These are phyloP conservation scores for Petromus typicus DNA, from an alignment of 2,113 vertebrate genomes.

Conservation along the genomic window DNA sequence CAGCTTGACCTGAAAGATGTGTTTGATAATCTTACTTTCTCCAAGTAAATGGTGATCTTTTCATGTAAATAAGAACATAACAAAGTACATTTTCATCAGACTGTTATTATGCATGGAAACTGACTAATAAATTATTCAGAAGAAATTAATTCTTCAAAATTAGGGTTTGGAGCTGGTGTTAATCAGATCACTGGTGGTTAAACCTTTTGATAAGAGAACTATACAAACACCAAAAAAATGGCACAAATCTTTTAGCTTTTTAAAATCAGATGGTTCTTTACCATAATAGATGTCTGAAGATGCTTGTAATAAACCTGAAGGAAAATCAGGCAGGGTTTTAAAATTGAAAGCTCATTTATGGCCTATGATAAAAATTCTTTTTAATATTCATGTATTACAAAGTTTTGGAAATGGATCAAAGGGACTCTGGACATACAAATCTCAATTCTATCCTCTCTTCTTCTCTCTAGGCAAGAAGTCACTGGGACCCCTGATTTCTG, in stretches of 20 bases:
- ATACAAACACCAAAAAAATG: slow-evolving; percentile 31
- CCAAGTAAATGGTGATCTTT: slow-evolving; percentile 49
- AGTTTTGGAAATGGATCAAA: neutral
- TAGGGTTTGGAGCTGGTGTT: neutral
- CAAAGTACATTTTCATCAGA: slow-evolving; percentile 35
- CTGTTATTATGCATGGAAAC: slow-evolving; percentile 50
- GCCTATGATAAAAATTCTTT: neutral
- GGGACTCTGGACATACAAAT: neutral
- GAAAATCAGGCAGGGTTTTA: slow-evolving; percentile 34
- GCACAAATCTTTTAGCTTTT: slow-evolving; percentile 24
- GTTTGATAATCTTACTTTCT: slow-evolving; percentile 31
- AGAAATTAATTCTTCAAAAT: slow-evolving; percentile 52
- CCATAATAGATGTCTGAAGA: slow-evolving; percentile 44
- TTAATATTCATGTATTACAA: neutral
- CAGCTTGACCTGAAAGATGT: slow-evolving; percentile 46
- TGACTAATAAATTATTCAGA: slow-evolving; percentile 27
- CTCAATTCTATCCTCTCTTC: neutral
- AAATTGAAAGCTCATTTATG: slow-evolving; percentile 8
- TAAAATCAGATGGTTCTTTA: slow-evolving; percentile 46
- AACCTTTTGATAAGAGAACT: neutral
- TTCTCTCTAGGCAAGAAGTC: neutral
- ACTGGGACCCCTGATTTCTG: neutral
- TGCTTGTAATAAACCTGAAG: slow-evolving; percentile 29
- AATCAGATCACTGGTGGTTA: slow-evolving; percentile 26
- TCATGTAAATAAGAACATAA: slow-evolving; percentile 53